phyloP scores from a whole-genome alignment of 2,113 vertebrate genomes.

The Charina bottae region DNA sequence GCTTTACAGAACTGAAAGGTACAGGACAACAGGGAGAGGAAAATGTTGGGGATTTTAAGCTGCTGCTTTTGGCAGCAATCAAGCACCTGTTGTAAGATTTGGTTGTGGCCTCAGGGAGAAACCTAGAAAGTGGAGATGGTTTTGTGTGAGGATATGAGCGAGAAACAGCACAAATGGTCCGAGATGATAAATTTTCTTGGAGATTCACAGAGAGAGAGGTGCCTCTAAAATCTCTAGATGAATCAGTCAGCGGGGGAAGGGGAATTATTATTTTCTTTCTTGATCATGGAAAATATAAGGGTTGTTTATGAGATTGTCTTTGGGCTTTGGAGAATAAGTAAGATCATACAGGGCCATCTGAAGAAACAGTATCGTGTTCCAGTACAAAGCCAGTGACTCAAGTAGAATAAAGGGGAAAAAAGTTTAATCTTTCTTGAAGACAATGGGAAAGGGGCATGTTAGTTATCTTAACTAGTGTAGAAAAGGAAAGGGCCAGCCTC shows the following conservation, averaged over 20 bases:
- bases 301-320: neutral
- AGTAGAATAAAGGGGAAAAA: neutral
- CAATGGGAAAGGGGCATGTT: neutral
- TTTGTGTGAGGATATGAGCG: neutral
- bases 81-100: neutral
- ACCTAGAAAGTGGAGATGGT: neutral
- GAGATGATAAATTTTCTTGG: neutral
- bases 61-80: neutral
- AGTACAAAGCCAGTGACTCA: neutral
- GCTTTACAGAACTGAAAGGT: neutral
- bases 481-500: neutral
- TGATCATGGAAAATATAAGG: neutral
- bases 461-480: neutral
- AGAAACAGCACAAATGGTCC: neutral
- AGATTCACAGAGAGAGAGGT: neutral
- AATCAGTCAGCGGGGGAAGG: neutral
- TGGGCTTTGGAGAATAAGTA: neutral
- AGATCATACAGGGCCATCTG: neutral
- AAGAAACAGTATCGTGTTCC: too few relatives aligned
- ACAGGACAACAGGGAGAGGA: neutral
- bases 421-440: neutral
- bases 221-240: neutral
- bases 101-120: conserved; percentile 7
- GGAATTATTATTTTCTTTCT: neutral
- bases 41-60: neutral